Percentiles rank a stretch among this genome's conserved stretches.
Evolutionary conservation across 2,797 vertebrate genomes (phyloP).

Genomic region (Hyperoplus lanceolatus): DNA sequence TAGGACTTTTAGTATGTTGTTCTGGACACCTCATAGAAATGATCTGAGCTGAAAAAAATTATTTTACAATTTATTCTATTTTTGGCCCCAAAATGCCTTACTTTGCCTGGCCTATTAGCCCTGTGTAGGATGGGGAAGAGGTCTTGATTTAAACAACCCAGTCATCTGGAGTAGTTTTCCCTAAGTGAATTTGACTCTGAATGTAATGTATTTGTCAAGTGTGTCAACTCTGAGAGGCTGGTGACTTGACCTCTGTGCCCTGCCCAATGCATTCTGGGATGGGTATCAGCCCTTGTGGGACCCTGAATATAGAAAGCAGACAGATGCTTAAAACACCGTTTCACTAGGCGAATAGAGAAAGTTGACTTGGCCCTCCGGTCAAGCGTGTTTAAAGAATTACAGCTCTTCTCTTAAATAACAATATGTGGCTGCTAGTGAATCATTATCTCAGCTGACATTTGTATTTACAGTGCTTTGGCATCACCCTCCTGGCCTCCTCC

Average conservation of each 20-base stretch:
- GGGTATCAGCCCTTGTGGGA: neutral
- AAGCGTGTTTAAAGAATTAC: constrained; percentile 62
- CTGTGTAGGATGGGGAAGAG: neutral
- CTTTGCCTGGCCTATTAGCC: neutral
- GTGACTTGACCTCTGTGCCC: neutral
- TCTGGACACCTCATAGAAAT: too few species aligned
- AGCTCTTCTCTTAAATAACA: constrained; percentile 57
- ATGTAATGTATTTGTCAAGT: constrained; percentile 45
- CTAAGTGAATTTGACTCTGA: constrained; percentile 12
- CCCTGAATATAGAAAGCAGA: constrained; percentile 21
- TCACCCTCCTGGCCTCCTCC: constrained; percentile 3
- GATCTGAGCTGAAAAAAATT: too few species aligned
- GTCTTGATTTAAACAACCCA: neutral
- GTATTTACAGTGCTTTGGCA: constrained; percentile 42
- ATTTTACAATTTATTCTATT: too few species aligned
- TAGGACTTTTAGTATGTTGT: too few species aligned
- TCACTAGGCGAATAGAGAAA: constrained; percentile 41
- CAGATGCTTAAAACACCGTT: constrained; percentile 43
- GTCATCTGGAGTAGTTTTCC: constrained; percentile 9
- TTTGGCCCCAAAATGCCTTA: too few species aligned
- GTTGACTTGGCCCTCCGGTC: constrained; percentile 45
- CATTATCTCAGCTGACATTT: constrained; percentile 68
- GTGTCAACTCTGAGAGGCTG: constrained; percentile 16
- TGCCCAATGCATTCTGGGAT: constrained; percentile 26
- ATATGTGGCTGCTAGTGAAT: constrained; percentile 64